Conservation (phyloP, 2,888 invertebrate genomes). For the Drosophila diplacantha region DNA sequence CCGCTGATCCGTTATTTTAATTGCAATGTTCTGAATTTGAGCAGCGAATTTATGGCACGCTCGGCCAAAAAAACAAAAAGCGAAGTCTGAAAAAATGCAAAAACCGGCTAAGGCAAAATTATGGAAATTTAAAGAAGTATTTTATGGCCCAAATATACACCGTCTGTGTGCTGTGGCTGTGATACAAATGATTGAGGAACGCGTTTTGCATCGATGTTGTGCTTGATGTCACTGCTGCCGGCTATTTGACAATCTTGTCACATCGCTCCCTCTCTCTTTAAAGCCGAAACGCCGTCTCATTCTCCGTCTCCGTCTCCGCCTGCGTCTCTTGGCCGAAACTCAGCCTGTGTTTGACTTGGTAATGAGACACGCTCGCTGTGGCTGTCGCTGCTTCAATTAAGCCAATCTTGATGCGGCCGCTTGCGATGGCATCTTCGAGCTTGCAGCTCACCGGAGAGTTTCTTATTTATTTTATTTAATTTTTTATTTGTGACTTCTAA, state of each 20-base stretch:
- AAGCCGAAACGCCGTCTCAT: slow-evolving; percentile 11
- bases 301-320: background rate
- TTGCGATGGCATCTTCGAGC: slow-evolving; percentile 40
- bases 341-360: slow-evolving; percentile 54
- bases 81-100: slow-evolving; percentile 17
- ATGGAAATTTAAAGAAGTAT: slow-evolving; percentile 39
- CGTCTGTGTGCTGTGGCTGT: slow-evolving; percentile 5
- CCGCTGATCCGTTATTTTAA: slow-evolving; percentile 44
- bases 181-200: slow-evolving; percentile 40
- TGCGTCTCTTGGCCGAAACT: slow-evolving; percentile 2
- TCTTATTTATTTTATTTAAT: slow-evolving; percentile 11
- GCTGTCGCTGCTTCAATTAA: slow-evolving; percentile 50
- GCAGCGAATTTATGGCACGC: slow-evolving; percentile 50
- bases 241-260: slow-evolving; percentile 68
- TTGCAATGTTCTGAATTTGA: slow-evolving; percentile 48
- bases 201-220: slow-evolving; percentile 48
- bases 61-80: slow-evolving; percentile 11
- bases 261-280: slow-evolving; percentile 45
- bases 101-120: slow-evolving; percentile 33
- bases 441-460: slow-evolving; percentile 16
- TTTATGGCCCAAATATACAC: slow-evolving; percentile 28
- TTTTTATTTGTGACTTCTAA: slow-evolving; percentile 23
- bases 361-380: slow-evolving; percentile 47
- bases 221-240: slow-evolving; percentile 53
- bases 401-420: slow-evolving; percentile 45